Evolutionary conservation across 92 coral and sea anemone species (phyloP), one percentile per base, ranked within the genome.

Genomic region (Diadumene lineata): DNA sequence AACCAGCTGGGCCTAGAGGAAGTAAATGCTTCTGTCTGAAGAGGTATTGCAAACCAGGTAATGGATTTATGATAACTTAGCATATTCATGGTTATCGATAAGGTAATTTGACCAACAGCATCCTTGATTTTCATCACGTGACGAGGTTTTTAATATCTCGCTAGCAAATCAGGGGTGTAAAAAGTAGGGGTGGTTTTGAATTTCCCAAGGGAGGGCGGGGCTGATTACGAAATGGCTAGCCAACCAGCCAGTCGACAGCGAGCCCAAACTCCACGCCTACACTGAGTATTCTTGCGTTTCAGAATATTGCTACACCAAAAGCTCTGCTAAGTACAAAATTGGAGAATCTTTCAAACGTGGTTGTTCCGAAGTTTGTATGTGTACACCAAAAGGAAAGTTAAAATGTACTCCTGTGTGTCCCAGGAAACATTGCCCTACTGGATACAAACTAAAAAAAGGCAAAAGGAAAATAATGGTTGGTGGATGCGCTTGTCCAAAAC

Each of bases 351-450:
- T 79, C 61, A 75, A 60, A 30, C 75, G 76, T 7, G 79, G 63
- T 68, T 90, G 96, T 60, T 79, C 85, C 0, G 67, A 83, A 50
- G 73, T 43, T 50, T 90, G 96, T 66, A 79, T 82, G 23, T 90
- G 96, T 57, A 84, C 79, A 24, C 86, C 79, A 31, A 87, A 90
- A 31, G 92, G 87, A 7, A 79, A 68, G 38, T 73, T 90, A 56
- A 68, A 67, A 7, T 90, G 96, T 58, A 31, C 23, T 1, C 89
- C 96, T 0, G 31, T 73, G 28, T 90, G 96, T 57, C 80, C 87
- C 31, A 81, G 64, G 79, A 50, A 57, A 22, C 79, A 60, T 50
- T 90, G 96, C 30, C 89, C 89, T 65, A 73, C 60, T 53, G 92
- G 96, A 15, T 75, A 25, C 31, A 62, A 62, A 31, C 38, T 29